Evolutionary conservation across 2,113 vertebrate genomes (phyloP), one percentile per base, ranked within the genome.

Genomic region (Oxygymnocypris stewartii): DNA sequence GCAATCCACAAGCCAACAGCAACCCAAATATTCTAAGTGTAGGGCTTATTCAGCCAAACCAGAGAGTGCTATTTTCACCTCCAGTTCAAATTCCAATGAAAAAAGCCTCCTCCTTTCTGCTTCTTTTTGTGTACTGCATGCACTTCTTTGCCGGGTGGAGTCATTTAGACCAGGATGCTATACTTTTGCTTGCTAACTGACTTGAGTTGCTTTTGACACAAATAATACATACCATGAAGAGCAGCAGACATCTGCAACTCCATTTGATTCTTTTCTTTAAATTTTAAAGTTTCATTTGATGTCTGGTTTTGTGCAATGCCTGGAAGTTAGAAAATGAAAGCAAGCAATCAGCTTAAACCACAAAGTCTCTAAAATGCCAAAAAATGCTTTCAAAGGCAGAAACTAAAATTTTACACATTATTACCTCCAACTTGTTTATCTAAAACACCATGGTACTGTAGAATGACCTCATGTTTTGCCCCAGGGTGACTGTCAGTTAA

Each of bases 401-500:
- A 4, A 61, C 9, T 37, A 6, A 74, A 35, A 77, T 61, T 54
- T 4, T 49, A 40, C 23, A 84, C 13, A 82, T 6, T 6, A 61
- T 67, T 88, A 94, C 94, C 94, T 93, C 57, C 18, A 82, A 79
- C 59, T n/a, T 90, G 88, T 88, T 84, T 31, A 47, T 81, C 84
- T 20, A 92, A 95, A 87, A 94, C 93, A 10, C 94, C 93, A 54
- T 94, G 93, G 0, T 94, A 95, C 63, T 96, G 94, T 51, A 93
- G 93, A 82, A 96, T 95, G 5, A 94, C 95, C 49, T 96, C 82
- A 44, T 31, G 95, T 4, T 92, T 96, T 61, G 95, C 88, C 23
- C 96, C 95, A 73, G 91, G 93, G 37, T 95, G 94, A 87, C 96
- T 96, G 88, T 96, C 96, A 3, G 96, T 95, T 82, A 97, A 94